Conservation (phyloP, 2,888 invertebrate species). For the Rotaria magnacalcarata region DNA sequence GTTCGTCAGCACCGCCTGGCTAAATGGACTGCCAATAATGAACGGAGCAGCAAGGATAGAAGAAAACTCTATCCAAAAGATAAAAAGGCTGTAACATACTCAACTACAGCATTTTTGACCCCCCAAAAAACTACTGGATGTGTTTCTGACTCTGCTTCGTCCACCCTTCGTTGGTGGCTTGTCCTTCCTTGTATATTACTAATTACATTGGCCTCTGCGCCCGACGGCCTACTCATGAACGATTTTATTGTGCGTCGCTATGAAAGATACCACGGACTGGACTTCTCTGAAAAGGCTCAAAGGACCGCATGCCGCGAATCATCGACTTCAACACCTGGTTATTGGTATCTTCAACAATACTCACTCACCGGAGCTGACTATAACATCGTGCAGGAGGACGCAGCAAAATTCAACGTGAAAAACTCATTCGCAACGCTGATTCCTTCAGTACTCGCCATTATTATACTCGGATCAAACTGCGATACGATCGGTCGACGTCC, state of each 20-base stretch:
- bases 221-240: background rate
- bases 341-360: background rate
- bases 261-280: background rate
- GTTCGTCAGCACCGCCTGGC: background rate
- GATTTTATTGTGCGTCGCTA: background rate
- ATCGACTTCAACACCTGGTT: background rate
- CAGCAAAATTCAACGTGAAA: background rate
- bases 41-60: background rate
- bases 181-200: background rate
- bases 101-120: background rate
- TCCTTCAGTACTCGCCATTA: background rate
- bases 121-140: background rate
- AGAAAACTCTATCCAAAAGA: background rate
- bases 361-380: background rate
- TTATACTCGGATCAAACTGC: background rate
- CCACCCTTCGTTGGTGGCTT: slow-evolving; percentile 3
- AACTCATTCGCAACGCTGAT: background rate
- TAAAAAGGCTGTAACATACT: background rate
- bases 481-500: background rate
- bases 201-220: background rate
- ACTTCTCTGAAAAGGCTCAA: background rate
- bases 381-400: background rate
- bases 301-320: background rate
- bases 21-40: background rate
- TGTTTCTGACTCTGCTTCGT: background rate